Base-by-base conservation (phyloP, 2,888 invertebrate species). In the Ormyrus rosae region DNA sequence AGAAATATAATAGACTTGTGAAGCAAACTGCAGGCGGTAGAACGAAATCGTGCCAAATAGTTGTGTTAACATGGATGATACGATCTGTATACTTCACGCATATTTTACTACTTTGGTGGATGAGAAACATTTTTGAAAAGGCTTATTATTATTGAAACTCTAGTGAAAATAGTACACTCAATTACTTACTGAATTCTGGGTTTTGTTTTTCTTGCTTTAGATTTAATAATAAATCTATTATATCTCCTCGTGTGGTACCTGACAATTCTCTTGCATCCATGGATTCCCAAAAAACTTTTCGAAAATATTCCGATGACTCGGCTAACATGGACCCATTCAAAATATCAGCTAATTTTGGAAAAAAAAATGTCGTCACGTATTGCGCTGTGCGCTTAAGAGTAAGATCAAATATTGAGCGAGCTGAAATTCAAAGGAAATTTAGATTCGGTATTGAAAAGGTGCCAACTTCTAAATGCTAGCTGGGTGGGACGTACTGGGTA, bases 231-330 rank as follows among this genome's bases (percentile, higher is more conserved):
- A 84, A 83, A 77, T 89, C 89, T 0, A 89, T 87, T 4, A 88
- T 13, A 19, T 89, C 89, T 0, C 87, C 89, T n/a, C 88, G 85
- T 74, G 86, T 86, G 0, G 45, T 55, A 10, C 85, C 85, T 0
- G 83, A 83, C 8, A 78, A 51, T 45, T 87, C 86, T 19, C 89
- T 84, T 0, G 64, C 78, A 19, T 89, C 81, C 85, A 89, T 83
- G 1, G 88, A 88, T 6, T 83, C 81, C 87, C 87, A 87, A 65
- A 89, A 89, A n/a, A 89, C 67, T 45, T 81, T 81, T 1, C 87
- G 84, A n/a, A 89, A 88, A 58, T 85, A 89, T 10, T 84, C 56
- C 0, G 82, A 85, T 2, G 82, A 55, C 0, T 73, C 4, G 3
- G 84, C 86, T 3, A 89, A 73, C 56, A 88, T 71, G 7, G 78